Conservation (phyloP, 1,140 invertebrate genomes). For the Sminthurides bifidus region DNA sequence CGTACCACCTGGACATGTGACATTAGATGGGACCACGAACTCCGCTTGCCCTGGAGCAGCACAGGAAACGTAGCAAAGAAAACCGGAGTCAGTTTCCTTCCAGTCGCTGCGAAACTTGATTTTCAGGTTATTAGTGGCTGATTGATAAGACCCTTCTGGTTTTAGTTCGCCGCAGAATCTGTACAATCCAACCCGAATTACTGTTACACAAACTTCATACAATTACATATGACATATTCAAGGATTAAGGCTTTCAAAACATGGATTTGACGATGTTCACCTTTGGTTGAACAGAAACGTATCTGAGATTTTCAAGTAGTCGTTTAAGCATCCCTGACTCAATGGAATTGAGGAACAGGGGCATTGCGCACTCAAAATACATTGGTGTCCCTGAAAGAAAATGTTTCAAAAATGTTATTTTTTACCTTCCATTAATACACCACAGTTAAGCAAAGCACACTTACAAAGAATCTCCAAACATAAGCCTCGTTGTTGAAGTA, state of each 20-base stretch:
- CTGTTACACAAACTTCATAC: no score
- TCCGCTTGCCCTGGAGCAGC: background rate
- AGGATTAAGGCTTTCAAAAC: background rate
- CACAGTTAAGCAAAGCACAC: background rate
- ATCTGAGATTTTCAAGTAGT: constrained; percentile 2
- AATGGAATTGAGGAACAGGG: background rate
- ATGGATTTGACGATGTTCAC: background rate
- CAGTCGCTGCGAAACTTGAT: background rate
- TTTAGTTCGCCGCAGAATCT: constrained; percentile 1
- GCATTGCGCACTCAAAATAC: background rate
- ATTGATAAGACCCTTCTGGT: background rate
- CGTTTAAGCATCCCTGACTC: background rate
- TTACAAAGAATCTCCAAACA: constrained; percentile 5
- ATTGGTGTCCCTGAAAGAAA: constrained; percentile 1
- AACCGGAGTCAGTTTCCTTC: background rate
- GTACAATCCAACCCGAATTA: no score
- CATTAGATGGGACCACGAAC: background rate
- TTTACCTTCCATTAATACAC: background rate
- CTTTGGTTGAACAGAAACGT: constrained; percentile 2
- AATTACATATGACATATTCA: background rate
- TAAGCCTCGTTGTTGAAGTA: constrained; percentile 5
- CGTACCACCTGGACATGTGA: constrained; percentile 6
- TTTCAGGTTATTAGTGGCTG: constrained; percentile 2
- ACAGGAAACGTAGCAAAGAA: constrained; percentile 1
- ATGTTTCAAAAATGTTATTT: background rate